Percentiles rank a stretch among this genome's conserved stretches.
These are phyloP conservation scores for Urechis unicinctus DNA, from an alignment of 2,888 invertebrate species.

Conservation along the genomic window DNA sequence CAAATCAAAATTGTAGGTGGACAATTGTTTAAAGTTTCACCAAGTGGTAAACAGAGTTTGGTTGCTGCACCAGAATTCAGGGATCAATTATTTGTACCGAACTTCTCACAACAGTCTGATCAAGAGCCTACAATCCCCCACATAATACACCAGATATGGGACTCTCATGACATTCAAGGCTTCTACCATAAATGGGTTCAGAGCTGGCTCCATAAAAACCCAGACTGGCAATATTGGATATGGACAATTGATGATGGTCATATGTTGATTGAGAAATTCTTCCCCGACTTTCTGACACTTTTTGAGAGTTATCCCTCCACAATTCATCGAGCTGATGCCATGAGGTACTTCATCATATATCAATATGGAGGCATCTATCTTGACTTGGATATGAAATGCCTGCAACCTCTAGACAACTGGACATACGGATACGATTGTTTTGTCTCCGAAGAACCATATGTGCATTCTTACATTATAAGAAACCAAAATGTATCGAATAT, in stretches of 20 bases:
- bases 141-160: slow-evolving; percentile 24
- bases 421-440: slow-evolving; percentile 14
- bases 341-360: slow-evolving; percentile 22
- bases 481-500: slow-evolving; percentile 9
- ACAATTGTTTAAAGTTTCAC: no score
- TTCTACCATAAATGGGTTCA: slow-evolving; percentile 18
- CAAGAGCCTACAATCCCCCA: slow-evolving; percentile 11
- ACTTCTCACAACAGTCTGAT: background rate
- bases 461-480: slow-evolving; percentile 18
- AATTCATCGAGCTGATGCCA: slow-evolving; percentile 18
- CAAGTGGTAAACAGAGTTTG: no score
- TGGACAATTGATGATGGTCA: slow-evolving; percentile 45
- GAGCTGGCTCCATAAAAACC: slow-evolving; percentile 37
- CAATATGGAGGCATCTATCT: slow-evolving; percentile 23
- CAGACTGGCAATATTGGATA: slow-evolving; percentile 44
- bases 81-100: no score
- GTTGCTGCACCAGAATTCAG: no score
- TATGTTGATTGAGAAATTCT: slow-evolving; percentile 30
- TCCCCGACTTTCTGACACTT: slow-evolving; percentile 15
- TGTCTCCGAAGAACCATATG: slow-evolving; percentile 19
- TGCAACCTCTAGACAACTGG: slow-evolving; percentile 18
- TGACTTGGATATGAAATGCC: slow-evolving; percentile 19
- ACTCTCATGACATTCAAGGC: slow-evolving; percentile 14
- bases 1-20: no score
- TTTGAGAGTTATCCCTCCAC: slow-evolving; percentile 14